These are phyloP conservation scores for Gallinago jamesoni DNA, from an alignment of 2,113 vertebrate species.

Conservation along the genomic window DNA sequence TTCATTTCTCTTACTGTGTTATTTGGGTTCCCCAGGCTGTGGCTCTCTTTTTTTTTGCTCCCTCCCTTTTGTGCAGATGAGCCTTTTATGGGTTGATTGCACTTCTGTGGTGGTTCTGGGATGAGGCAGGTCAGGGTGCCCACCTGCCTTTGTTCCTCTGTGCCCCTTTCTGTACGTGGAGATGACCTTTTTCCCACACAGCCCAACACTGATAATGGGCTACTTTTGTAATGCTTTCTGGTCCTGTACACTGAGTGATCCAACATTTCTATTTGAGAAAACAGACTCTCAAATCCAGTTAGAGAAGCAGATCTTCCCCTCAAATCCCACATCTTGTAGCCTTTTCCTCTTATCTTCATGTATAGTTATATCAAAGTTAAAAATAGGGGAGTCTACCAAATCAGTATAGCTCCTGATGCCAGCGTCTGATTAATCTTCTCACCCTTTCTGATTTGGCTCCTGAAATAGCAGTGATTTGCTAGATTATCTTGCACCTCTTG, in stretches of 20 bases:
- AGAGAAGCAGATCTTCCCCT: neutral
- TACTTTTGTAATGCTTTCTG: neutral
- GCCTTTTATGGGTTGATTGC: neutral
- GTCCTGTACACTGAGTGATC: neutral
- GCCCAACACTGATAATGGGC: neutral
- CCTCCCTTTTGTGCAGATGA: neutral
- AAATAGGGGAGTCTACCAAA: neutral
- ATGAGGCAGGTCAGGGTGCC: neutral
- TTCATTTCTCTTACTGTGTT: neutral
- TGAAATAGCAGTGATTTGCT: slow-evolving; percentile 36
- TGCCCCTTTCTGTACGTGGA: neutral
- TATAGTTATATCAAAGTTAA: neutral
- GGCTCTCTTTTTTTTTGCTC: neutral
- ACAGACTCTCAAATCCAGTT: neutral
- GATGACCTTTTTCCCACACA: neutral
- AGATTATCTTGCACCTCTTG: slow-evolving; percentile 34
- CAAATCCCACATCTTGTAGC: neutral
- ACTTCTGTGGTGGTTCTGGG: neutral
- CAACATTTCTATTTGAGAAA: neutral
- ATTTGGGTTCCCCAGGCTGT: neutral
- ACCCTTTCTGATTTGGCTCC: neutral
- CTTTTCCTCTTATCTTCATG: neutral
- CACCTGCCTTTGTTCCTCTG: neutral
- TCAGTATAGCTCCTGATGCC: neutral
- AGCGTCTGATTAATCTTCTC: slow-evolving; percentile 11